A percentile compares a stretch with the other conserved stretches of the same genome.
Evolutionary conservation across 2,888 invertebrate species (phyloP).

Genomic region (Pachydiplax longipennis): DNA sequence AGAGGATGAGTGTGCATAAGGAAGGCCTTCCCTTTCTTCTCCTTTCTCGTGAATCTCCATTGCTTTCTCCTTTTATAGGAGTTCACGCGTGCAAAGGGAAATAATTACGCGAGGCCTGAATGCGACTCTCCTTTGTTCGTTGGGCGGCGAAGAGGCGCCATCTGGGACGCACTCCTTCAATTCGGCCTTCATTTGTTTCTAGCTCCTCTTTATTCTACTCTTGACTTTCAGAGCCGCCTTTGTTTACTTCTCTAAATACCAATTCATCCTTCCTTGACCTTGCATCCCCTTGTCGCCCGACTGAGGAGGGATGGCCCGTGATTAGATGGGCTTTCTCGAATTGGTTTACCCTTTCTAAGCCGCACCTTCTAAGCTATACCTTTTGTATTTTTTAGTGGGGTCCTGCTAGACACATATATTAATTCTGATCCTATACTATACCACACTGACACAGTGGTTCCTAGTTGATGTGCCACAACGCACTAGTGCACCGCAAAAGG

Average conservation of each 20-base stretch:
- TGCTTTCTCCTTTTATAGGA: not conserved
- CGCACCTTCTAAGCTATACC: too few relatives aligned
- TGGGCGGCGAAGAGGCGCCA: not conserved
- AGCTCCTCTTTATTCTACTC: not conserved
- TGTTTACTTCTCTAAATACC: not conserved
- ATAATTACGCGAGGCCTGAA: conserved; percentile 6
- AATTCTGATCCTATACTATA: too few relatives aligned
- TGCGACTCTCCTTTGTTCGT: not conserved
- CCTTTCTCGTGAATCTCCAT: not conserved
- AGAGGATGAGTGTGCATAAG: not conserved
- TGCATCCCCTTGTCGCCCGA: not conserved
- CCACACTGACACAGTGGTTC: too few relatives aligned
- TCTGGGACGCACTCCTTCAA: not conserved
- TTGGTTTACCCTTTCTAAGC: not conserved
- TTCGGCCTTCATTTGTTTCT: conserved; percentile 7
- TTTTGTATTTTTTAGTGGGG: too few relatives aligned
- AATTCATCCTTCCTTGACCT: not conserved
- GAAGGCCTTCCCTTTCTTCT: not conserved
- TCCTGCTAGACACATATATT: too few relatives aligned
- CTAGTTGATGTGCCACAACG: too few relatives aligned
- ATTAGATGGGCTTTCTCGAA: not conserved
- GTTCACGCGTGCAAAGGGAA: conserved; percentile 13
- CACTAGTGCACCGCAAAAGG: too few relatives aligned
- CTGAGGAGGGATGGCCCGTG: not conserved
- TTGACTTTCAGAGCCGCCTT: not conserved